Conservation (phyloP, 2,797 vertebrate species). For the Oceanodroma leucorhoa region DNA sequence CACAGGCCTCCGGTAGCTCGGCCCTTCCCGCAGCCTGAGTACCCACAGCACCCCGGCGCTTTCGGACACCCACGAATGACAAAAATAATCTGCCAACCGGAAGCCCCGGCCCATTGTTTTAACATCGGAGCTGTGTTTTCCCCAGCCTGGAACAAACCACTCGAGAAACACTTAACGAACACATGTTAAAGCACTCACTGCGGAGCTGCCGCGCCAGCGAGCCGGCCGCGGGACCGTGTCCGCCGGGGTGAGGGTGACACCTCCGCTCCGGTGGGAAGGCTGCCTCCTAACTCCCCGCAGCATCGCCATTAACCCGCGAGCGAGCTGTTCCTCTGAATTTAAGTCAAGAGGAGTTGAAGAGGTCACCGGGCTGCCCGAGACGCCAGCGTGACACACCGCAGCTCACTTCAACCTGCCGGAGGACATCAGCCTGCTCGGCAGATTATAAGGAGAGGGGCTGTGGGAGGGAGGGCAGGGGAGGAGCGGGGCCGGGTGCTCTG, state of each 20-base stretch:
- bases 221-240: fast-evolving
- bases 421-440: fast-evolving
- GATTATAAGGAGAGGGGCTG: neutral
- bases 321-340: fast-evolving
- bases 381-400: fast-evolving
- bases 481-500: neutral
- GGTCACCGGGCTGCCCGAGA: fast-evolving
- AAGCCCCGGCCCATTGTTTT: neutral
- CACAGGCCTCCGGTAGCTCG: neutral
- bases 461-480: neutral
- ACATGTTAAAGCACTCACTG: neutral
- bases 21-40: fast-evolving
- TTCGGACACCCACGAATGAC: neutral
- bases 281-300: neutral
- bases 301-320: fast-evolving
- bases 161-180: neutral
- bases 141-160: neutral
- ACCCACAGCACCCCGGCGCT: neutral
- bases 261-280: fast-evolving
- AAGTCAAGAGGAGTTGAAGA: fast-evolving
- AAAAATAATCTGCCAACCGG: neutral
- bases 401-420: fast-evolving
- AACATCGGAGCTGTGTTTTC: neutral
- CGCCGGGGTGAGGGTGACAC: fast-evolving
- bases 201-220: neutral